Base-by-base conservation (phyloP, 2,888 invertebrate genomes). In the Smittia sp. region DNA sequence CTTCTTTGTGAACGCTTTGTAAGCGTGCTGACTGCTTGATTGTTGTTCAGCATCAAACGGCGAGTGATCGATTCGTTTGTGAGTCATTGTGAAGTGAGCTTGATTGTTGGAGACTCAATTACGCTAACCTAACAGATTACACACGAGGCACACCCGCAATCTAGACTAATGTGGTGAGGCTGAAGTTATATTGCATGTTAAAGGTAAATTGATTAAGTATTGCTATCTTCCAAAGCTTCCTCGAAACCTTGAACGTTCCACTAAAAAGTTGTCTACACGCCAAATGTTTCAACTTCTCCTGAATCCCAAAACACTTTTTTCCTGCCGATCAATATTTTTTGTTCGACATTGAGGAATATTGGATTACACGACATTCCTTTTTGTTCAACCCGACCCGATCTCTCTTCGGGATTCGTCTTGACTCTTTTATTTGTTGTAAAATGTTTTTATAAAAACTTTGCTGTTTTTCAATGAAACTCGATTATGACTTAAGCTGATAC, bases 361-460 rank as follows among this genome's bases (percentile, higher is more conserved):
- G 63, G 20, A 63, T 63, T 63, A 27, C 63, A 63, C 27, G 27
- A 27, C 25, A 63, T 63, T 63, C 27, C 25, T 63, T 63, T 63
- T 25, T 13, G 9, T 63, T 11, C 9, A 63, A 63, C 63, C n/a
- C 63, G 27, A 63, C n/a, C 24, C 4, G 27, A 38, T 38, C 6
- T 24, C 58, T 63, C 63, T 27, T 18, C 4, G 13, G 63, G 63
- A 63, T 27, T 20, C n/a, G 25, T n/a, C n/a, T 27, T 27, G 27
- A 63, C 63, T 63, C 63, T 63, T 63, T 63, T 63, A 27, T 27
- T 63, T 63, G 63, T 63, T 27, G 27, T 27, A 63, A 63, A 25
- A 18, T 52, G 15, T 52, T n/a, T n/a, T n/a, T n/a, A n/a, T n/a
- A 15, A 13, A 27, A 27, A 25, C 13, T 63, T 63, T 63, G 63